These are phyloP conservation scores for Lutra lutra DNA, from an alignment of 2,797 vertebrate genomes.

Conservation along the genomic window DNA sequence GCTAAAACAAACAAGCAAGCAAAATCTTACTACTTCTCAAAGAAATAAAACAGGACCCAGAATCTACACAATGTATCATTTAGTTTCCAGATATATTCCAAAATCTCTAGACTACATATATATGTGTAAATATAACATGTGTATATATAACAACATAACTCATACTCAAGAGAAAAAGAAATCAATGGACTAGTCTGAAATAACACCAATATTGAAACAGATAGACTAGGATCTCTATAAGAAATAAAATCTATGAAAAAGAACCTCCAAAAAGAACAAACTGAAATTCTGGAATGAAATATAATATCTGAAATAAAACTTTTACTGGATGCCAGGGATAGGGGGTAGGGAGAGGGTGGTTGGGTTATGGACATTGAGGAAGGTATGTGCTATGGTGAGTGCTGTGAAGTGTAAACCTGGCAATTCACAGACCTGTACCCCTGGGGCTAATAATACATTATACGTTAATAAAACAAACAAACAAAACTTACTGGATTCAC, in stretches of 20 bases:
- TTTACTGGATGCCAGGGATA: not conserved
- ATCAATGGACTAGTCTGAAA: not conserved
- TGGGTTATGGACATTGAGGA: no score
- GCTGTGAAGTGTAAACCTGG: no score
- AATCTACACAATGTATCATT: not conserved
- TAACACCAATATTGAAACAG: not conserved
- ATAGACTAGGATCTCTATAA: not conserved
- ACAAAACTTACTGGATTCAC: not conserved
- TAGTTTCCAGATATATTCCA: not conserved
- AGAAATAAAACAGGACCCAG: not conserved
- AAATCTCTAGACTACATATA: not conserved
- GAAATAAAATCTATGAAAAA: not conserved
- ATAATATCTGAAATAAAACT: not conserved
- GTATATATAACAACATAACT: not conserved
- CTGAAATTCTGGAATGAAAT: not conserved
- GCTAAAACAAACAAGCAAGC: not conserved
- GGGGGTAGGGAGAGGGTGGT: no score
- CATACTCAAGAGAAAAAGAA: not conserved
- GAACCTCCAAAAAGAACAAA: not conserved
- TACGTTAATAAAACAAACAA: no score
- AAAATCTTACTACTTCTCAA: not conserved
- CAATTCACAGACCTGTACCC: no score
- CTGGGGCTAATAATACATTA: no score
- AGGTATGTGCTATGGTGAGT: no score
- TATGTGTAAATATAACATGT: not conserved